phyloP scores from a whole-genome alignment of 2,113 vertebrate species.

The Phalacrocorax aristotelis region DNA sequence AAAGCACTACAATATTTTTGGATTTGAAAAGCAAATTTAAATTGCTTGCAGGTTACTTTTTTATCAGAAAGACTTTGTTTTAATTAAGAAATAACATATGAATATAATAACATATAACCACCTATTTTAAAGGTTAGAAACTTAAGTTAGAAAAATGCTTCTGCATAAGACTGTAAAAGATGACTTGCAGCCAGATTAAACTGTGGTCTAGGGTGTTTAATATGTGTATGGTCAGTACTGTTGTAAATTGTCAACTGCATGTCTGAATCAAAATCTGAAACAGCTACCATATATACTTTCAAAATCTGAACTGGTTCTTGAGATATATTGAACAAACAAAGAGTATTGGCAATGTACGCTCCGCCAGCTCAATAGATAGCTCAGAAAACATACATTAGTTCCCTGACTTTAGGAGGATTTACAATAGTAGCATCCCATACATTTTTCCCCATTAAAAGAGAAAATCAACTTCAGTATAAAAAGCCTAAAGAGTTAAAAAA shows the following conservation, averaged over 20 bases:
- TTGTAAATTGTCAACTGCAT: not conserved
- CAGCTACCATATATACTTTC: not conserved
- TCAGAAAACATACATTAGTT: not conserved
- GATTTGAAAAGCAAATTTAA: slow-evolving; percentile 29
- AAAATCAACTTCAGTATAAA: not conserved
- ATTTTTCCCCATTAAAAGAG: not conserved
- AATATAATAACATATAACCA: not conserved
- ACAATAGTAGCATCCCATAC: not conserved
- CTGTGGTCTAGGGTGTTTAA: not conserved
- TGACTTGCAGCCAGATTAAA: not conserved
- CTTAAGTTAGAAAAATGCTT: not conserved
- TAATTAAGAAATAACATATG: slow-evolving; percentile 1
- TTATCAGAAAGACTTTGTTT: not conserved
- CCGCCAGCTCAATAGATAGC: not conserved
- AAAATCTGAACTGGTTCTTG: not conserved
- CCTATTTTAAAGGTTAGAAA: slow-evolving; percentile 16
- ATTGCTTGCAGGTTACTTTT: not conserved
- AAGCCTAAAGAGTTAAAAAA: not conserved
- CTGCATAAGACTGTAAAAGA: not conserved
- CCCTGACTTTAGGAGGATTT: not conserved
- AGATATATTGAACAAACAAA: not conserved
- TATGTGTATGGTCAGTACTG: not conserved
- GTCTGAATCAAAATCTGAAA: not conserved
- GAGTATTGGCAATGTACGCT: not conserved
- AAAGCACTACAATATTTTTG: not conserved